Percentiles rank a stretch among this genome's conserved stretches.
Evolutionary conservation across 2,888 invertebrate species (phyloP).

Genomic region (Cecidostiba fungosa): DNA sequence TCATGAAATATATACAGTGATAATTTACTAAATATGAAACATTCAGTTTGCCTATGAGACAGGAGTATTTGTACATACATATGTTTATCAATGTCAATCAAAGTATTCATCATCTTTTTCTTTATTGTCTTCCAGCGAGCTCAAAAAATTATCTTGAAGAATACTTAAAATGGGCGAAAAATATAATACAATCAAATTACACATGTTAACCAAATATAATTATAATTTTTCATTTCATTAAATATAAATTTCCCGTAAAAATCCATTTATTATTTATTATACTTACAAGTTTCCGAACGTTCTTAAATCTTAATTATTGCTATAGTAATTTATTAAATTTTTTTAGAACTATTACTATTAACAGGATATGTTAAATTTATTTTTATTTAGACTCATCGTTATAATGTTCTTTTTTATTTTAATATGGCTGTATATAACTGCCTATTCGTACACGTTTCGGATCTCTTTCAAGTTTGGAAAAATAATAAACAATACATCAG

Average conservation of each 20-base stretch:
- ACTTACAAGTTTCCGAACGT: not conserved
- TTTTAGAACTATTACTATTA: too few species aligned
- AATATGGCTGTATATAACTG: too few species aligned
- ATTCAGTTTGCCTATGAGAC: not conserved
- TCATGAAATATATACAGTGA: not conserved
- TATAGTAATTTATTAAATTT: too few species aligned
- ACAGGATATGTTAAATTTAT: too few species aligned
- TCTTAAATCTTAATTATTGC: not conserved
- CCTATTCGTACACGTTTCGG: too few species aligned
- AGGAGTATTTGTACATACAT: slow-evolving; percentile 44
- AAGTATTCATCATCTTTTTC: slow-evolving; percentile 8
- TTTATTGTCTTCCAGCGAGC: slow-evolving; percentile 64
- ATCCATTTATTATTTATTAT: not conserved
- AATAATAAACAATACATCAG: not conserved
- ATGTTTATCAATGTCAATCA: slow-evolving; percentile 28
- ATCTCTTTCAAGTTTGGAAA: not conserved
- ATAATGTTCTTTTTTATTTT: too few species aligned
- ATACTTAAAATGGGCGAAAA: slow-evolving; percentile 21
- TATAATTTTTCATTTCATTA: slow-evolving; percentile 53
- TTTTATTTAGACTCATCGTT: too few species aligned
- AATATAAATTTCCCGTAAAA: slow-evolving; percentile 51
- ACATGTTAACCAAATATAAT: slow-evolving; percentile 49
- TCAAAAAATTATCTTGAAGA: slow-evolving; percentile 41
- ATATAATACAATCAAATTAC: slow-evolving; percentile 21
- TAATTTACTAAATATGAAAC: not conserved